Conservation (phyloP, 2,113 vertebrate species). For the Chionis minor region DNA sequence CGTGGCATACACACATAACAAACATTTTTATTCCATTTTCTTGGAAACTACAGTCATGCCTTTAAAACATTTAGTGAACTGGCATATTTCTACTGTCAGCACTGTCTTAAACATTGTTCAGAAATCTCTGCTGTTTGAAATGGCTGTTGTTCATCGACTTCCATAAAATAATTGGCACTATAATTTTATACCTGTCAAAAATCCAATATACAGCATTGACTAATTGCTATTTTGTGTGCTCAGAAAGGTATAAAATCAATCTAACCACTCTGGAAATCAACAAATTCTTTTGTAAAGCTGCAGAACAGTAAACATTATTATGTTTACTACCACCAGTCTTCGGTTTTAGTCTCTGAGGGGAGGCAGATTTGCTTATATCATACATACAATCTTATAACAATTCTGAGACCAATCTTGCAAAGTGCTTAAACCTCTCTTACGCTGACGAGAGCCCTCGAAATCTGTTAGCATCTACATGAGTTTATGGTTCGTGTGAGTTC, state of each 20-base stretch:
- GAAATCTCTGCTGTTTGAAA: conserved; percentile 14
- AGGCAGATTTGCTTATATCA: not conserved
- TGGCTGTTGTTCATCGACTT: conserved; percentile 27
- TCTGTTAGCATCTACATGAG: not conserved
- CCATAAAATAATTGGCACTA: conserved; percentile 57
- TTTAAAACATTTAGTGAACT: not conserved
- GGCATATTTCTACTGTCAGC: conserved; percentile 1
- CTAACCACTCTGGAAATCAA: conserved; percentile 45
- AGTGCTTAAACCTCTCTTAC: not conserved
- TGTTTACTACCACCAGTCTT: not conserved
- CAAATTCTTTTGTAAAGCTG: not conserved
- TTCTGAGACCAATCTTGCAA: not conserved
- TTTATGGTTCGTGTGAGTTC: not conserved
- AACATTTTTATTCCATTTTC: not conserved
- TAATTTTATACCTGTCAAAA: conserved; percentile 73
- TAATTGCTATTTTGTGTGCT: conserved; percentile 68
- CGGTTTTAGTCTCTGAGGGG: not conserved
- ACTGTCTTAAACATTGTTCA: not conserved
- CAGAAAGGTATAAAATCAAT: conserved; percentile 69
- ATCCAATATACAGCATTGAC: conserved; percentile 28
- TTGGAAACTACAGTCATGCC: not conserved
- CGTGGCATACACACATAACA: fast-evolving
- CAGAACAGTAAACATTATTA: conserved; percentile 22
- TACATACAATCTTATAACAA: not conserved
- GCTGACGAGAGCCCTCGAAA: not conserved